Evolutionary conservation across 2,888 invertebrate genomes (phyloP), one percentile per base, ranked within the genome.

Genomic region (Achlya flavicornis): DNA sequence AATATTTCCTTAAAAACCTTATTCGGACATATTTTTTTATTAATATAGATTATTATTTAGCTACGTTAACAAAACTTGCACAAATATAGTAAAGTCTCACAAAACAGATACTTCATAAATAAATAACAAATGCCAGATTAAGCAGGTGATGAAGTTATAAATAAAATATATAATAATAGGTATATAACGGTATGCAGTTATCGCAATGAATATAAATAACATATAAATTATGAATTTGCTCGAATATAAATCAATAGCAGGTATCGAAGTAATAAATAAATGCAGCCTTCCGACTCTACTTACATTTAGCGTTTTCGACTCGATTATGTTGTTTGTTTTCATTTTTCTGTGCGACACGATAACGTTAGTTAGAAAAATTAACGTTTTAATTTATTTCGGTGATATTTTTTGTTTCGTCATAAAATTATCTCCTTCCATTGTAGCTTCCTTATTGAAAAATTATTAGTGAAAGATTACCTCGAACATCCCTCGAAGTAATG

Each of bases 201-300:
- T 33, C 19, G 12, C 60, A 43, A 41, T 43, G 41, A 41, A 41
- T 60, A 60, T 60, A 61, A 61, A 66, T 71, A 73, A 75, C 72
- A 80, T 84, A 85, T 84, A 85, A 87, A 83, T 84, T 81, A 83
- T 77, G 70, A 74, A 77, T 79, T 53, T 72, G 82, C 69, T 79
- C 81, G 74, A 71, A 73, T 77, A 87, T 90, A 90, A 90, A 91
- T 91, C 90, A 87, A 85, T 85, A 76, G 74, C 67, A 79, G 75
- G 43, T 60, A 82, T 79, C 72, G 74, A 71, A 72, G 81, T 82
- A 70, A 87, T 90, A 90, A 90, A 89, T 90, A 86, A 79, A 72
- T 69, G 67, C 70, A 72, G 70, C 70, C 72, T 76, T 72, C 78
- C 70, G 77, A 75, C 76, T 73, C 73, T 81, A 83, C 78, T 83